phyloP scores from a whole-genome alignment of 2,113 vertebrate genomes.

The Nothocercus nigrocapillus region DNA sequence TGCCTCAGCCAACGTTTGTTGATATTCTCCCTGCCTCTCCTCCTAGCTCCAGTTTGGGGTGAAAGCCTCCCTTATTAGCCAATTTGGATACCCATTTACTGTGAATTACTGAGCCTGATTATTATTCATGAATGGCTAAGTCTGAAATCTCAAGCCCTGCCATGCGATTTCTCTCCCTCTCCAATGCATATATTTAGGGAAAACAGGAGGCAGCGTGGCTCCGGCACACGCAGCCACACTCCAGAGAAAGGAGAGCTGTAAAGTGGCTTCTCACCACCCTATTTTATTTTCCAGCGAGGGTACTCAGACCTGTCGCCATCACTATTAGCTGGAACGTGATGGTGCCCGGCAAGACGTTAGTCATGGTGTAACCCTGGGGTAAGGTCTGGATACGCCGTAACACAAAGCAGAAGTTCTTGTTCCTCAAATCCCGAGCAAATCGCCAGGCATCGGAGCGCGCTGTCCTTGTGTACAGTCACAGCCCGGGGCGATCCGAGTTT shows the following conservation, averaged over 20 bases:
- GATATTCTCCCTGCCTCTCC: slow-evolving; percentile 37
- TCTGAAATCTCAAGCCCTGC: slow-evolving; percentile 66
- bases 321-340: neutral
- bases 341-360: accelerated
- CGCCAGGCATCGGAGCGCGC: neutral
- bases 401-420: neutral
- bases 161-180: slow-evolving; percentile 52
- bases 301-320: neutral
- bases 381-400: neutral
- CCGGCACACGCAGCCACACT: neutral
- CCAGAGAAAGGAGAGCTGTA: neutral
- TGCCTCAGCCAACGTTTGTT: neutral
- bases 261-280: neutral
- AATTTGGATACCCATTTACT: slow-evolving; percentile 80
- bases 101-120: slow-evolving; percentile 80
- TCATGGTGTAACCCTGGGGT: accelerated
- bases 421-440: neutral
- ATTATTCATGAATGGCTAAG: slow-evolving; percentile 78
- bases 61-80: slow-evolving; percentile 81
- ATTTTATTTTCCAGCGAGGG: neutral
- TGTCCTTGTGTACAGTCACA: accelerated
- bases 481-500: accelerated
- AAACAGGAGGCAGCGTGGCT: neutral
- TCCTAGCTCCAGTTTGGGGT: slow-evolving; percentile 75
- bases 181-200: slow-evolving; percentile 35